Evolutionary conservation across 2,888 invertebrate species (phyloP), one percentile per base, ranked within the genome.

Genomic region (Meliscaeva auricollis): DNA sequence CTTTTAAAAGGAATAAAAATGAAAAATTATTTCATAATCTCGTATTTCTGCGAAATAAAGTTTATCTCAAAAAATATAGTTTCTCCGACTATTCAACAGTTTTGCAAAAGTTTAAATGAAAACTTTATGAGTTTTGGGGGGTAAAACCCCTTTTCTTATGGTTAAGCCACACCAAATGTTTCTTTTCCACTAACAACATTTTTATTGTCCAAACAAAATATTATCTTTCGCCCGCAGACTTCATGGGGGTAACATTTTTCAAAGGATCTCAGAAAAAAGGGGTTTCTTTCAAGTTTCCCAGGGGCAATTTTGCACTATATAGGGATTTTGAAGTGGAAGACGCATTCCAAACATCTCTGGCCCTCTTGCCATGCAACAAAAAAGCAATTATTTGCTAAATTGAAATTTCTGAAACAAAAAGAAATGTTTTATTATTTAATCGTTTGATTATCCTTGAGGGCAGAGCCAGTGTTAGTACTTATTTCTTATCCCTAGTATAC

Each of bases 321-420:
- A 13, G 26, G 30, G 26, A 56, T 17, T 35, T 56, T 5, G 6
- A 35, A 17, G 17, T 32, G n/a, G n/a, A 26, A 13, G 26, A 2
- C n/a, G n/a, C n/a, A n/a, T n/a, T n/a, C n/a, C n/a, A 0, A 30
- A 8, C 26, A 48, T 52, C 77, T 26, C 13, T 4, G n/a, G n/a
- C 44, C 11, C 13, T 1, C 35, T 35, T 58, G 11, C n/a, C n/a
- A n/a, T n/a, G n/a, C 17, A 22, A 2, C 7, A 48, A 50, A 44
- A 60, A 60, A 17, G 6, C 60, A 60, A 74, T 75, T 75, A 62
- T 52, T 68, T 58, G 26, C 2, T 4, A 70, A 81, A 81, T 76
- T 76, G 38, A 64, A 70, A 70, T 75, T 68, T 60, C 5, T 17
- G 44, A 50, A 74, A 68, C 54, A 62, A 69, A 54, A 11, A 38